Base-by-base conservation (phyloP, 2,888 invertebrate species). In the Volucella inflata region DNA sequence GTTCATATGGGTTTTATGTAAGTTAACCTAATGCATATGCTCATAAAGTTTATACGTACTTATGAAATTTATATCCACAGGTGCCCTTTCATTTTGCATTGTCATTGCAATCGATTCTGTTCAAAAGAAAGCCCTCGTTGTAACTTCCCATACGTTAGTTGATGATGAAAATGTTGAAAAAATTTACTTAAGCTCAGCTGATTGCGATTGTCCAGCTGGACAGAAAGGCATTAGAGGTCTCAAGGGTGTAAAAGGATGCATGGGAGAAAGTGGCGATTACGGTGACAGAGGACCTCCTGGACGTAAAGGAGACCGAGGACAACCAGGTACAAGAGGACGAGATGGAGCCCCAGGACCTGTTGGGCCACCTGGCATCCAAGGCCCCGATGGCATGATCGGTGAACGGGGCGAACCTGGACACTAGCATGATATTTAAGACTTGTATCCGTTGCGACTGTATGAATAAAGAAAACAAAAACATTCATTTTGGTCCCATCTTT, bases 341-440 rank as follows among this genome's bases (percentile, higher is more conserved):
- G 93, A 93, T 0, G 95, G 95, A 0, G 91, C 93, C 0, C 95
- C 95, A 0, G 96, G 95, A 8, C 90, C 95, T n/a, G 94, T 95
- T 9, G 81, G 81, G 1, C 51, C 50, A 10, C 51, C 46, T 9
- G 74, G 80, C 11, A 94, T 91, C 76, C n/a, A 64, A 2, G 71
- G 76, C 10, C 62, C 62, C 14, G 10, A 10, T 8, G 80, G 80
- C n/a, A 6, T 2, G 4, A 16, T 6, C 0, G 78, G 78, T 12
- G 10, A 4, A 0, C 12, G 0, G 10, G 76, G 76, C 1, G 0
- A 16, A 4, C 17, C 21, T 12, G 75, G 65, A 0, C 12, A 8
- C 4, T 16, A n/a, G 44, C 42, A 42, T 62, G 74, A 14, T 11
- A 53, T 16, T n/a, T 9, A 0, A 50, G 57, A 21, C 21, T 21